Evolutionary conservation across 2,113 vertebrate genomes (phyloP).

Genomic region (Boulengeromyrus knoepffleri): DNA sequence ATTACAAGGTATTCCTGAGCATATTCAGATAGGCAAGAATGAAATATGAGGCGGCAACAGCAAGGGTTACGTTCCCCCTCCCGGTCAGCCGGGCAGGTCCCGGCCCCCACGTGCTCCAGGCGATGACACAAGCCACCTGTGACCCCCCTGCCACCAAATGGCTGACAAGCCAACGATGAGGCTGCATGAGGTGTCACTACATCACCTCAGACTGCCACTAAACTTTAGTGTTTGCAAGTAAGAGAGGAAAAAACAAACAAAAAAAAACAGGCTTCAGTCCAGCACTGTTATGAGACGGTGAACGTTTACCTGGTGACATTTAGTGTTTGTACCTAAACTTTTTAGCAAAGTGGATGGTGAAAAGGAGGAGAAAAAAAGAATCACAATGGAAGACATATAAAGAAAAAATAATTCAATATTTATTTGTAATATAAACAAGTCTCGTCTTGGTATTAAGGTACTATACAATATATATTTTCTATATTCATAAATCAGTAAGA

Average conservation of each 20-base stretch:
- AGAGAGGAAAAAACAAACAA: not conserved
- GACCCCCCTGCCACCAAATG: not conserved
- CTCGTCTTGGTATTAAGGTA: constrained; percentile 81
- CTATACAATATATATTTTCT: constrained; percentile 70
- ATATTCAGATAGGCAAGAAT: not conserved
- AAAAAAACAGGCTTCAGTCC: not conserved
- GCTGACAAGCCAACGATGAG: not conserved
- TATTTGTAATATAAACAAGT: constrained; percentile 99
- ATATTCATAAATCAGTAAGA: constrained; percentile 85
- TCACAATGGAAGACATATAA: constrained; percentile 51
- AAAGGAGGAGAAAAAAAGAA: not conserved
- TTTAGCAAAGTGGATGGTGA: not conserved
- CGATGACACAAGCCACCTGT: not conserved
- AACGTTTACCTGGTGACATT: not conserved
- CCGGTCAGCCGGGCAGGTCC: too few species aligned
- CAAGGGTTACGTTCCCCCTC: not conserved
- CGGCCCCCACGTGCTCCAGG: not conserved
- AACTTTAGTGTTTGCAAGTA: not conserved
- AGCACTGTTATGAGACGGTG: not conserved
- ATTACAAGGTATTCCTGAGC: not conserved
- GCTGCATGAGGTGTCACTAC: not conserved
- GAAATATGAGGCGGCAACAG: not conserved
- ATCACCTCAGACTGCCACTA: not conserved
- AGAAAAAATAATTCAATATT: constrained; percentile 98
- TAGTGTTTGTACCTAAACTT: not conserved